Evolutionary conservation across 2,888 invertebrate genomes (phyloP).

Genomic region (Dasysyrphus albostriatus): DNA sequence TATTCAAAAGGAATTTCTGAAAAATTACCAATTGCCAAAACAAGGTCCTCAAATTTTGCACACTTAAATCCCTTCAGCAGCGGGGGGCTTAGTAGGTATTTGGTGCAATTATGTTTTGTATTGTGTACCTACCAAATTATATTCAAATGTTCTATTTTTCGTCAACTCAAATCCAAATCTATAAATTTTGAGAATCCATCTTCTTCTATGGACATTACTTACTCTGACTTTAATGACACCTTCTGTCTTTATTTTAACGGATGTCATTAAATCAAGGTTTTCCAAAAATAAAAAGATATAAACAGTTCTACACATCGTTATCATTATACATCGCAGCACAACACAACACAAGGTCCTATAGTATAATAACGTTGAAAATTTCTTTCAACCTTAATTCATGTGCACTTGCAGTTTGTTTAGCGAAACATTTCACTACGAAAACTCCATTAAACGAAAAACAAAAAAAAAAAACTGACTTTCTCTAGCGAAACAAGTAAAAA

Average conservation of each 20-base stretch:
- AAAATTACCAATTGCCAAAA: too few relatives aligned
- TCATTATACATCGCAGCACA: not conserved
- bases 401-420: constrained; percentile 20
- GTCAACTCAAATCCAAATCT: too few relatives aligned
- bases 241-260: constrained; percentile 6
- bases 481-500: not conserved
- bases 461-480: constrained; percentile 6
- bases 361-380: constrained; percentile 12
- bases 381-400: constrained; percentile 16
- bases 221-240: too few relatives aligned
- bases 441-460: not conserved
- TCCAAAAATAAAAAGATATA: not conserved
- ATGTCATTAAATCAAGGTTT: constrained; percentile 37
- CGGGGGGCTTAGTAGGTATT: too few relatives aligned
- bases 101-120: too few relatives aligned
- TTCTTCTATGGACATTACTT: too few relatives aligned
- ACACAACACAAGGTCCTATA: not conserved
- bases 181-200: too few relatives aligned
- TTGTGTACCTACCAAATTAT: too few relatives aligned
- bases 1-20: too few relatives aligned
- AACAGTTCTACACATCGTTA: not conserved
- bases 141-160: too few relatives aligned
- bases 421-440: not conserved
- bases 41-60: too few relatives aligned
- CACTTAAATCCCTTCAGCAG: too few relatives aligned